phyloP scores from a whole-genome alignment of 92 coral and sea anemone genomes.

The Pocillopora grandis region DNA sequence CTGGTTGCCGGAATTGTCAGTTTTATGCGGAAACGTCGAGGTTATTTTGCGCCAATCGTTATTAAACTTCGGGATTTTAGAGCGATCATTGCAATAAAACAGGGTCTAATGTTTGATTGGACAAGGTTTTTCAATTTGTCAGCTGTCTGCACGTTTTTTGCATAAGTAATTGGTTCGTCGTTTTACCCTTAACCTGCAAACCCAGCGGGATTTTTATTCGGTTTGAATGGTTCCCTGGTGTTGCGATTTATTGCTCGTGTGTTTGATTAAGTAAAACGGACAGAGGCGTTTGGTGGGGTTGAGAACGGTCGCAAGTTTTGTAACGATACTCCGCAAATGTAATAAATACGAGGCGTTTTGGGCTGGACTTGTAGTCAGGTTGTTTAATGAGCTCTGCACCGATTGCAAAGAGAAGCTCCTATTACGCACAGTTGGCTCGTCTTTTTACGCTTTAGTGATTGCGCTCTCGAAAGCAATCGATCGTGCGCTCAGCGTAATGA shows the following conservation, averaged over 20 bases:
- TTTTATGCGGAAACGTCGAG: neutral
- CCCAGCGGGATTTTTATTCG: slow-evolving; percentile 12
- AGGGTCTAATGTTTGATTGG: slow-evolving; percentile 6
- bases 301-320: neutral
- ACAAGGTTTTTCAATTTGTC: neutral
- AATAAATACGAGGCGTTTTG: neutral
- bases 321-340: neutral
- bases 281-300: slow-evolving; percentile 11
- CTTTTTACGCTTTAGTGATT: neutral
- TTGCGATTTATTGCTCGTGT: slow-evolving; percentile 12
- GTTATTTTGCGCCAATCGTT: neutral
- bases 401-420: slow-evolving; percentile 1
- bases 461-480: neutral
- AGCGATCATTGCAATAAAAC: neutral
- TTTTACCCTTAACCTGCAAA: slow-evolving; percentile 6
- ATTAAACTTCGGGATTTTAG: neutral
- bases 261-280: slow-evolving; percentile 11
- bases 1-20: neutral
- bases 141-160: slow-evolving; percentile 47
- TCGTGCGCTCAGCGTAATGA: neutral
- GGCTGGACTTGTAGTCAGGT: neutral
- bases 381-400: slow-evolving; percentile 4
- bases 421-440: neutral
- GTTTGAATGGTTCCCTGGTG: slow-evolving; percentile 17
- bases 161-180: slow-evolving; percentile 29